A percentile compares a stretch with the other conserved stretches of the same genome.
phyloP scores from a whole-genome alignment of 2,797 vertebrate species.

The Falco cherrug region DNA sequence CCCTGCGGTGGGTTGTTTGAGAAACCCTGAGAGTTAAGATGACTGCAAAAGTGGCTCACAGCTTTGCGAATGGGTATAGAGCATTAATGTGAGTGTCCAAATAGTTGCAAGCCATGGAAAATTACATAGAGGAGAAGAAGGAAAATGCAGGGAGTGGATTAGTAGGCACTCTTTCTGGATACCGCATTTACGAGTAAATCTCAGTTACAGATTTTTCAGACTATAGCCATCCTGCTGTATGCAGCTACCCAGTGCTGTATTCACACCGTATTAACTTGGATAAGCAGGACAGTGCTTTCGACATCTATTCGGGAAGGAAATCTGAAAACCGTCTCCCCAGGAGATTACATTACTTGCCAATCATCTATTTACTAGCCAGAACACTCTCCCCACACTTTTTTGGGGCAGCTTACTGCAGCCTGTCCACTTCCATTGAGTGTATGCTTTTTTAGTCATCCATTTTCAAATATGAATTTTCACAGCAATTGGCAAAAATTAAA shows the following conservation, averaged over 20 bases:
- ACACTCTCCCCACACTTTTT: not conserved
- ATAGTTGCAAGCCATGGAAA: not conserved
- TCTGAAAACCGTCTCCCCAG: conserved; percentile 22
- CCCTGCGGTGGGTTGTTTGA: not conserved
- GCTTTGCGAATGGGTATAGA: not conserved
- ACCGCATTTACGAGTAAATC: not conserved
- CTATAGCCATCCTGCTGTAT: not conserved
- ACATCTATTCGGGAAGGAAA: not conserved
- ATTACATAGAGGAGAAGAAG: not conserved
- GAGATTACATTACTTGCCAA: conserved; percentile 15
- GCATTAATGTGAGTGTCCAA: not conserved
- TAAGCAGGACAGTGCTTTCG: not conserved
- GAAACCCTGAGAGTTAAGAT: not conserved
- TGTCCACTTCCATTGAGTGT: not conserved
- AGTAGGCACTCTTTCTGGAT: not conserved
- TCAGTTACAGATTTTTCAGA: not conserved
- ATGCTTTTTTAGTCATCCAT: not conserved
- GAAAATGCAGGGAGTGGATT: not conserved
- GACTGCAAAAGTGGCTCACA: not conserved
- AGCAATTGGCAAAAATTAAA: not conserved
- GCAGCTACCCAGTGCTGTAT: not conserved
- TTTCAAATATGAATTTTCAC: not conserved
- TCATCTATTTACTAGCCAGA: not conserved
- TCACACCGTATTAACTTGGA: not conserved
- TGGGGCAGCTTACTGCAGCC: not conserved